Evolutionary conservation across 2,797 vertebrate genomes (phyloP).

Genomic region (Lemur catta): DNA sequence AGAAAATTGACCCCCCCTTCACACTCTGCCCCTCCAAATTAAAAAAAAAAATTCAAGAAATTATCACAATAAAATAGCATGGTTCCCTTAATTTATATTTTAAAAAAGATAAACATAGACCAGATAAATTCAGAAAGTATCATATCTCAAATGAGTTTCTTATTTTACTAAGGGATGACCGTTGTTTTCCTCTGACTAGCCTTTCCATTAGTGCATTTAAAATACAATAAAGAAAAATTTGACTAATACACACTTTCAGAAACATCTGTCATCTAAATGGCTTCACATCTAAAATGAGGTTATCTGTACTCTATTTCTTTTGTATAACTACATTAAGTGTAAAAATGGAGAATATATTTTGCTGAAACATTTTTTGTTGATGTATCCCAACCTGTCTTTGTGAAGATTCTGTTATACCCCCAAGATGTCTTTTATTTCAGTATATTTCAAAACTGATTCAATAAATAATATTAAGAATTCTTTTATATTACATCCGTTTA

Average conservation of each 20-base stretch:
- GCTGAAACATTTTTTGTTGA: background rate
- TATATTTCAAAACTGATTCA: background rate
- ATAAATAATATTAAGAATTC: background rate
- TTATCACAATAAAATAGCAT: background rate
- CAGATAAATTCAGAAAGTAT: background rate
- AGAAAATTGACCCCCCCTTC: too few species aligned
- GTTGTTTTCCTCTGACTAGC: background rate
- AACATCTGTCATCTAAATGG: background rate
- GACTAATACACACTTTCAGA: background rate
- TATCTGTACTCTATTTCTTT: background rate
- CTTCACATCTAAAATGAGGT: background rate
- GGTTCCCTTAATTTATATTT: background rate
- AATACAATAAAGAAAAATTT: background rate
- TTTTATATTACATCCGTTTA: background rate
- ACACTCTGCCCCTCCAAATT: too few species aligned
- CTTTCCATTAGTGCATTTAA: background rate
- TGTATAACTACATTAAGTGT: background rate
- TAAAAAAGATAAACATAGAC: background rate
- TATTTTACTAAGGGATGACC: background rate
- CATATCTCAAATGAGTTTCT: background rate
- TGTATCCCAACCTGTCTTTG: background rate
- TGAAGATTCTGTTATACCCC: background rate
- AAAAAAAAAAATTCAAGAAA: background rate
- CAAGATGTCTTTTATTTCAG: constrained; percentile 1
- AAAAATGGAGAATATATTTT: background rate